A percentile compares a stretch with the other conserved stretches of the same genome.
phyloP scores from a whole-genome alignment of 2,888 invertebrate genomes.

The Cyclophora albipunctata region DNA sequence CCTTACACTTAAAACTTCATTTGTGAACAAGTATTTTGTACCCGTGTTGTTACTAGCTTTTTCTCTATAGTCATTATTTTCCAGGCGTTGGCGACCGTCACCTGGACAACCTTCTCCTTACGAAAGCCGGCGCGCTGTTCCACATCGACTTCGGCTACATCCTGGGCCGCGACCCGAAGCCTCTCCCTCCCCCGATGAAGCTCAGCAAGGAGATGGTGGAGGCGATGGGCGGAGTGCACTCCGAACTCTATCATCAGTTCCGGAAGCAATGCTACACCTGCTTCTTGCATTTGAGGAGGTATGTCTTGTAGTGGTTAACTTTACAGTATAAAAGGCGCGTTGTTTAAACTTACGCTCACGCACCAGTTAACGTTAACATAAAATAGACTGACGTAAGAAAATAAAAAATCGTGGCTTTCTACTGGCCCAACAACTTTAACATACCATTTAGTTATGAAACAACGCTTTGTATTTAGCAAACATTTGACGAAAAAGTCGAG shows the following conservation, averaged over 20 bases:
- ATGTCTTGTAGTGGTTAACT: slow-evolving; percentile 1
- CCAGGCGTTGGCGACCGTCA: slow-evolving; percentile 97
- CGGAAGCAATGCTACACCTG: slow-evolving; percentile 96
- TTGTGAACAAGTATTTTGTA: no score
- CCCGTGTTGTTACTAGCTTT: no score
- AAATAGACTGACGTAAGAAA: no score
- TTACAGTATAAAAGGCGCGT: no score
- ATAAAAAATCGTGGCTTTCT: no score
- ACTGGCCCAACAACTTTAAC: no score
- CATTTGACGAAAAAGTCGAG: no score
- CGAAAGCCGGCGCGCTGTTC: slow-evolving; percentile 91
- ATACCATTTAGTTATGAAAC: no score
- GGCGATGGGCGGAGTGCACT: slow-evolving; percentile 93
- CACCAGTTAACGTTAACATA: no score
- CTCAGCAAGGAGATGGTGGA: slow-evolving; percentile 99
- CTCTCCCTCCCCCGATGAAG: slow-evolving; percentile 99
- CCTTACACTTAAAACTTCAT: no score
- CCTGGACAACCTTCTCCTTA: slow-evolving; percentile 95
- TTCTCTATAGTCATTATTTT: background rate
- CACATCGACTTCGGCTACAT: slow-evolving; percentile 99
- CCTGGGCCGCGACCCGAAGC: slow-evolving; percentile 98
- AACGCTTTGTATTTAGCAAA: no score
- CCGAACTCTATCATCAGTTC: slow-evolving; percentile 96
- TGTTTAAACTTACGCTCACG: no score
- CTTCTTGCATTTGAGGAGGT: slow-evolving; percentile 93